Conservation (phyloP, 2,797 vertebrate species). For the Poeciliopsis infans region DNA sequence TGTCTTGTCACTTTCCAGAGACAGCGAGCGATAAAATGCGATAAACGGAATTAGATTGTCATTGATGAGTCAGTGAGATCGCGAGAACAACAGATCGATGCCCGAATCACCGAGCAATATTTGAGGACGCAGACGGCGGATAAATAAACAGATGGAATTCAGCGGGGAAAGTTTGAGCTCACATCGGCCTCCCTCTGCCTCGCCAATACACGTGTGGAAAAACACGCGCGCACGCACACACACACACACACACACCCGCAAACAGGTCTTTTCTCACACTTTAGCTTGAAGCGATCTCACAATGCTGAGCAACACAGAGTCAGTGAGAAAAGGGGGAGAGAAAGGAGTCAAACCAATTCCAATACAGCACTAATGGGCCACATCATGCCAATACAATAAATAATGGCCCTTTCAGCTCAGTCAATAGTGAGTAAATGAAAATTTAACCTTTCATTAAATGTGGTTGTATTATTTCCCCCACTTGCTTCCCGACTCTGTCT, state of each 20-base stretch:
- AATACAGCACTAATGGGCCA: slow-evolving; percentile 88
- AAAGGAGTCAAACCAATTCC: slow-evolving; percentile 83
- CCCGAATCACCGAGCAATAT: slow-evolving; percentile 68
- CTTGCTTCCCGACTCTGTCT: slow-evolving; percentile 79
- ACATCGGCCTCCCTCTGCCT: slow-evolving; percentile 9
- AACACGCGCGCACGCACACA: slow-evolving; percentile 26
- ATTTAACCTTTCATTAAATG: slow-evolving; percentile 89
- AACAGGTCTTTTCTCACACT: slow-evolving; percentile 68
- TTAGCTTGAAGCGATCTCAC: slow-evolving; percentile 82
- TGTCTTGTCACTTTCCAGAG: slow-evolving; percentile 86
- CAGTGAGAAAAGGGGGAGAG: slow-evolving; percentile 62
- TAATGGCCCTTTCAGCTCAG: slow-evolving; percentile 86
- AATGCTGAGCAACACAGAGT: slow-evolving; percentile 69
- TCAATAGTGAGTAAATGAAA: slow-evolving; percentile 88
- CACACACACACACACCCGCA: slow-evolving; percentile 36
- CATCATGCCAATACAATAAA: slow-evolving; percentile 89
- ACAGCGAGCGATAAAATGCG: slow-evolving; percentile 80
- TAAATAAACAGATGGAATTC: slow-evolving; percentile 61
- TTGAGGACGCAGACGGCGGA: slow-evolving; percentile 59
- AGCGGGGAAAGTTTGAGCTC: slow-evolving; percentile 62
- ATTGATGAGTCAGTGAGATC: slow-evolving; percentile 82
- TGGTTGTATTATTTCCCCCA: slow-evolving; percentile 81
- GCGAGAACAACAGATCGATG: slow-evolving; percentile 85
- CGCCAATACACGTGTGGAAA: slow-evolving; percentile 36
- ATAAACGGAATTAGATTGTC: slow-evolving; percentile 86